A percentile compares a stretch with the other conserved stretches of the same genome.
Evolutionary conservation across 2,113 vertebrate species (phyloP).

Genomic region (Myrmecobius fasciatus): DNA sequence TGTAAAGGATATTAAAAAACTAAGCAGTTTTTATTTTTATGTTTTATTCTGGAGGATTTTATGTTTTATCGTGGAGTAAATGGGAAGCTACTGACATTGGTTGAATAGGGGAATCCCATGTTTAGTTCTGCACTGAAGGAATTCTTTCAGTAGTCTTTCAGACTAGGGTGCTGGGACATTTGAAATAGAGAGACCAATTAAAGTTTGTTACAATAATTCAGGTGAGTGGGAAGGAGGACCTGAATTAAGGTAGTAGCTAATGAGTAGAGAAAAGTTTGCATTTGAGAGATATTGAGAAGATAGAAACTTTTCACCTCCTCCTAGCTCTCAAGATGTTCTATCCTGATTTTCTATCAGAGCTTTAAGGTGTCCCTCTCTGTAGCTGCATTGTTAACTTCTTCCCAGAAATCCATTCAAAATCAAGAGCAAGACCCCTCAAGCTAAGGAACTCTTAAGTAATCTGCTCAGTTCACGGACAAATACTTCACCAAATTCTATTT

Average conservation of each 20-base stretch:
- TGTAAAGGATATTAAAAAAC: not conserved
- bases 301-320: not conserved
- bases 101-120: not conserved
- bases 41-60: no score
- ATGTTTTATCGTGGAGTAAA: not conserved
- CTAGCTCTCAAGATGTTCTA: not conserved
- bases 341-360: not conserved
- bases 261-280: not conserved
- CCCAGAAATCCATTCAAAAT: not conserved
- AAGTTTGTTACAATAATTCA: not conserved
- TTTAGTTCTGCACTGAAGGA: not conserved
- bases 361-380: not conserved
- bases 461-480: not conserved
- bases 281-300: not conserved
- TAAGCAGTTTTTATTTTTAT: no score
- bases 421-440: not conserved
- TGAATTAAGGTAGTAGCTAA: not conserved
- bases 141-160: no score
- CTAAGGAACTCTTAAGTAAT: not conserved
- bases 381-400: not conserved
- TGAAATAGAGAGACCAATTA: not conserved
- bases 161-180: not conserved
- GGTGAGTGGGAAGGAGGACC: not conserved
- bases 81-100: not conserved
- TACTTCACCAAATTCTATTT: not conserved